These are phyloP conservation scores for Magallana ariakensis DNA, from an alignment of 1,140 invertebrate genomes.

Conservation along the genomic window DNA sequence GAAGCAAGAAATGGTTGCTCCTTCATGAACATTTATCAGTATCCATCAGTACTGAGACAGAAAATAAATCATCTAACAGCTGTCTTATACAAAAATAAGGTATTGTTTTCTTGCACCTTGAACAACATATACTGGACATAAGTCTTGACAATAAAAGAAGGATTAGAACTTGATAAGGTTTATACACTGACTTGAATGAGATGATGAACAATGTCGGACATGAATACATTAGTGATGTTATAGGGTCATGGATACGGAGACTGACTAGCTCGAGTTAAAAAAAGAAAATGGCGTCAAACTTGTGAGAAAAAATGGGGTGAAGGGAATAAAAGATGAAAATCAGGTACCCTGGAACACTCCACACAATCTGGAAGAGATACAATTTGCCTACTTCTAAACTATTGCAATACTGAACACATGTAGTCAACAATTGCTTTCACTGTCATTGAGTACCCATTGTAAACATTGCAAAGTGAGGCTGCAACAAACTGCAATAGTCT, in stretches of 20 bases:
- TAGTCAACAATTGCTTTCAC: background rate
- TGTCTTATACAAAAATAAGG: too few relatives aligned
- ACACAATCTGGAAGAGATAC: slow-evolving; percentile 4
- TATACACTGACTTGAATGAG: too few relatives aligned
- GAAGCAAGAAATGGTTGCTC: too few relatives aligned
- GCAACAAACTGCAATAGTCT: background rate
- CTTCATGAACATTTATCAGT: too few relatives aligned
- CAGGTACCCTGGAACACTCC: slow-evolving; percentile 6
- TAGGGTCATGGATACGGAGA: background rate
- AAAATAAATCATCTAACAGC: too few relatives aligned
- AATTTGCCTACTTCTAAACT: background rate
- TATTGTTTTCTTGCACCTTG: too few relatives aligned
- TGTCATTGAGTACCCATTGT: background rate
- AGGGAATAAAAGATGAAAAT: background rate
- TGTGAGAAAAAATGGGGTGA: background rate
- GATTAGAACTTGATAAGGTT: too few relatives aligned
- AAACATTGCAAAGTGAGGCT: background rate
- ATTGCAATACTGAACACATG: slow-evolving; percentile 34
- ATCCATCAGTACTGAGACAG: too few relatives aligned
- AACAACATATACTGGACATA: too few relatives aligned
- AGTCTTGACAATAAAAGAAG: too few relatives aligned
- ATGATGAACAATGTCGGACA: too few relatives aligned
- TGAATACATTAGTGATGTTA: background rate
- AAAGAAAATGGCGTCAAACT: background rate
- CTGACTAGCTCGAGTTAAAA: slow-evolving; percentile 15